These are phyloP conservation scores for Eulemur coronatus DNA, from an alignment of 2,797 vertebrate species.

Conservation along the genomic window DNA sequence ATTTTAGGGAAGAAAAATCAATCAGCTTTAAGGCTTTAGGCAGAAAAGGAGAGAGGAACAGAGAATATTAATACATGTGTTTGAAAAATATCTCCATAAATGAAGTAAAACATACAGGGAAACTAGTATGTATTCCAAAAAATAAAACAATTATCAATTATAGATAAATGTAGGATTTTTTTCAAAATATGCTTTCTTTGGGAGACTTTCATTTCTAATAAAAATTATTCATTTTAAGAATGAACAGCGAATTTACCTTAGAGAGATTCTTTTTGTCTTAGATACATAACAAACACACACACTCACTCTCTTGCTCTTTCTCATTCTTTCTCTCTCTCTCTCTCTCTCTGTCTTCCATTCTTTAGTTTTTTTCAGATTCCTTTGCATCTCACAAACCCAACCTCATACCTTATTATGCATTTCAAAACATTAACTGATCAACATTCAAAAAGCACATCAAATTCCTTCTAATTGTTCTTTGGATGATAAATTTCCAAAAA, in stretches of 20 bases:
- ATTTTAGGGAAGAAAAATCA: conserved; percentile 23
- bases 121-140: not conserved
- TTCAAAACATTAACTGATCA: not conserved
- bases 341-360: not conserved
- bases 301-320: not conserved
- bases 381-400: conserved; percentile 16
- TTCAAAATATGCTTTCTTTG: not conserved
- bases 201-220: conserved; percentile 25
- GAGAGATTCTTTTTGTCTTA: not conserved
- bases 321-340: not conserved
- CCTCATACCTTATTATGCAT: not conserved
- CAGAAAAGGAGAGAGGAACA: conserved; percentile 2
- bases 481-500: not conserved
- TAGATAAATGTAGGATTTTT: not conserved
- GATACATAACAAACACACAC: not conserved
- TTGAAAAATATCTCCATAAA: not conserved
- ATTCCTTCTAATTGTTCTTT: not conserved
- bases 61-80: not conserved
- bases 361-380: not conserved
- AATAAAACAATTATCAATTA: not conserved
- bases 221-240: conserved; percentile 40
- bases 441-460: not conserved
- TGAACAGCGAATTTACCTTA: not conserved
- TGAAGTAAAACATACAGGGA: not conserved
- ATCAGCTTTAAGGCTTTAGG: not conserved